These are phyloP conservation scores for Malurus melanocephalus DNA, from an alignment of 2,113 vertebrate genomes.

Conservation along the genomic window DNA sequence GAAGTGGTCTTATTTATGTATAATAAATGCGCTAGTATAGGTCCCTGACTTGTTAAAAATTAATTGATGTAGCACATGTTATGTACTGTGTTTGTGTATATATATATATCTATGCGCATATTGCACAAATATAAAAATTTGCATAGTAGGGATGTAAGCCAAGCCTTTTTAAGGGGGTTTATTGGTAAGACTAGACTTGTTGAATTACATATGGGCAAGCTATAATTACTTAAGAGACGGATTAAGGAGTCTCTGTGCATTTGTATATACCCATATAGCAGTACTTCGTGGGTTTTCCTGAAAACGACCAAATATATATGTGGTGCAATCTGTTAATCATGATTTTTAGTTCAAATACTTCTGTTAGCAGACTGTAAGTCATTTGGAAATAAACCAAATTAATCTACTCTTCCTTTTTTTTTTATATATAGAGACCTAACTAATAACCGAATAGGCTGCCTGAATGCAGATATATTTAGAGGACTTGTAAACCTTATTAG, in stretches of 20 bases:
- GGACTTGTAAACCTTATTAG: conserved; percentile 86
- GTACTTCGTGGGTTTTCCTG: not conserved
- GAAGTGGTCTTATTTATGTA: not conserved
- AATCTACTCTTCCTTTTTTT: not conserved
- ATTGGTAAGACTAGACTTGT: not conserved
- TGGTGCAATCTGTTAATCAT: not conserved
- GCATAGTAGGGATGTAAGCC: not conserved
- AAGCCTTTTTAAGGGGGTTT: not conserved
- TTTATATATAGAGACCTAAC: conserved; percentile 83
- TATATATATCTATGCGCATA: not conserved
- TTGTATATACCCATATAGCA: not conserved
- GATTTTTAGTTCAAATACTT: not conserved
- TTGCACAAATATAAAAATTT: not conserved
- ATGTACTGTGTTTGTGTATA: not conserved
- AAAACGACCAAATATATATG: not conserved
- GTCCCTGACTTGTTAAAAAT: not conserved
- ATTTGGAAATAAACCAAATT: not conserved
- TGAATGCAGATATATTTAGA: conserved; percentile 90
- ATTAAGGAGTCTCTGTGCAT: not conserved
- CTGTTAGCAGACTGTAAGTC: not conserved
- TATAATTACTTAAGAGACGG: not conserved
- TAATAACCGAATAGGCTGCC: conserved; percentile 94
- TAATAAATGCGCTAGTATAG: not conserved
- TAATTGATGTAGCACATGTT: not conserved
- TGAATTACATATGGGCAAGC: not conserved